These are phyloP conservation scores for Trichacis sp. DNA, from an alignment of 2,888 invertebrate genomes.

Conservation along the genomic window DNA sequence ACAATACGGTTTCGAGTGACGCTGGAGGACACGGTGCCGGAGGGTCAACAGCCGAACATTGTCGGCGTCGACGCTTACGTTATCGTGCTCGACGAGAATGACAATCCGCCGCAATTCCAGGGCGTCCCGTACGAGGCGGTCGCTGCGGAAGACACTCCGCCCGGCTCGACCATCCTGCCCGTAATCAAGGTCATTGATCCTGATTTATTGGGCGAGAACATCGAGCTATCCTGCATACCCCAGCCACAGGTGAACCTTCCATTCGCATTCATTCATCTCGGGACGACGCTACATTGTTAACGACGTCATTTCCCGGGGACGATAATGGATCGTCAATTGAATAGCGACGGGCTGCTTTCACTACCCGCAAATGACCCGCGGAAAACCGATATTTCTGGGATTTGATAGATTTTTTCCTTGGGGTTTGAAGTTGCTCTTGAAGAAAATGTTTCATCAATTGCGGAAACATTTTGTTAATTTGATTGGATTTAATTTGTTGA, in stretches of 20 bases:
- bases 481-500: too few species aligned
- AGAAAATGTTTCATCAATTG: too few species aligned
- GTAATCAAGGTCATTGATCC: slow-evolving; percentile 82
- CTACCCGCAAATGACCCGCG: neutral
- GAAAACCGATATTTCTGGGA: neutral
- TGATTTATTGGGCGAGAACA: slow-evolving; percentile 84
- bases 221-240: slow-evolving; percentile 79
- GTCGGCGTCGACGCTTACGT: slow-evolving; percentile 83
- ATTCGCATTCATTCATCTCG: too few species aligned
- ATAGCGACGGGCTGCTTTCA: neutral
- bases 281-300: neutral
- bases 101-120: slow-evolving; percentile 79
- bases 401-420: too few species aligned
- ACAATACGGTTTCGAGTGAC: slow-evolving; percentile 85
- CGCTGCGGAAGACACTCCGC: slow-evolving; percentile 81
- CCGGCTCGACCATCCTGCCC: slow-evolving; percentile 80
- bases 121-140: slow-evolving; percentile 85
- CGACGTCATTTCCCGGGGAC: neutral
- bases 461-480: too few species aligned
- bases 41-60: slow-evolving; percentile 75
- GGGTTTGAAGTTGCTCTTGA: too few species aligned
- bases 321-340: neutral
- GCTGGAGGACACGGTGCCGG: slow-evolving; percentile 80
- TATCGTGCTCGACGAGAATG: slow-evolving; percentile 89
- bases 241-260: slow-evolving; percentile 68